A percentile compares a stretch with the other conserved stretches of the same genome.
Evolutionary conservation across 1,140 invertebrate genomes (phyloP).

Genomic region (Heliothis subflexa): DNA sequence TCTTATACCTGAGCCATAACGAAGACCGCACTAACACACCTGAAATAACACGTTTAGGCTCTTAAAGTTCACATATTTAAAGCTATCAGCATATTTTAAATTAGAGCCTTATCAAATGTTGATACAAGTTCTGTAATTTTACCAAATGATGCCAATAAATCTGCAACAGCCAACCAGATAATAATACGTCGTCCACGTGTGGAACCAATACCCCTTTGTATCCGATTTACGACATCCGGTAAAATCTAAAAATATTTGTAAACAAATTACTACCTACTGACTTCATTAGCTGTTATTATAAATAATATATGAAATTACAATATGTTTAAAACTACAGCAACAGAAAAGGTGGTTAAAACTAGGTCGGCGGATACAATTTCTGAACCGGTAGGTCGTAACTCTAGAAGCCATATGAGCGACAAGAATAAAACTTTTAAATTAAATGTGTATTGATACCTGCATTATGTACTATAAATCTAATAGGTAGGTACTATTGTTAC

Average conservation of each 20-base stretch:
- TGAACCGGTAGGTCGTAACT: constrained; percentile 2
- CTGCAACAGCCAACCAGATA: constrained; percentile 92
- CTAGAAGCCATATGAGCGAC: constrained; percentile 11
- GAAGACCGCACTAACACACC: constrained; percentile 91
- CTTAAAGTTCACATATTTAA: neutral
- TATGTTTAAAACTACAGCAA: neutral
- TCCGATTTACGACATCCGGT: constrained; percentile 60
- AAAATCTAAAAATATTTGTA: constrained; percentile 77
- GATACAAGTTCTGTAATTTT: constrained; percentile 38
- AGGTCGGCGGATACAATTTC: neutral
- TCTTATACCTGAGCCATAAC: constrained; percentile 90
- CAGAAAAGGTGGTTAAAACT: constrained; percentile 1
- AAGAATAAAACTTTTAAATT: neutral
- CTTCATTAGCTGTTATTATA: neutral
- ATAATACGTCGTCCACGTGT: constrained; percentile 90
- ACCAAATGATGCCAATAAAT: constrained; percentile 92
- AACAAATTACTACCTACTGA: constrained; percentile 7
- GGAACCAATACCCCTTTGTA: constrained; percentile 58
- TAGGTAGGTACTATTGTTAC: constrained; percentile 73
- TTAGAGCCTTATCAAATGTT: too few relatives aligned
- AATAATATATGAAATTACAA: neutral
- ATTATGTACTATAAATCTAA: neutral
- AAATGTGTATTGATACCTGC: neutral
- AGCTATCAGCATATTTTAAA: neutral
- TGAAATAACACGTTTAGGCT: constrained; percentile 63